Percentiles rank a stretch among this genome's conserved stretches.
Evolutionary conservation across 2,113 vertebrate species (phyloP).

Genomic region (Syngnathoides biaculeatus): DNA sequence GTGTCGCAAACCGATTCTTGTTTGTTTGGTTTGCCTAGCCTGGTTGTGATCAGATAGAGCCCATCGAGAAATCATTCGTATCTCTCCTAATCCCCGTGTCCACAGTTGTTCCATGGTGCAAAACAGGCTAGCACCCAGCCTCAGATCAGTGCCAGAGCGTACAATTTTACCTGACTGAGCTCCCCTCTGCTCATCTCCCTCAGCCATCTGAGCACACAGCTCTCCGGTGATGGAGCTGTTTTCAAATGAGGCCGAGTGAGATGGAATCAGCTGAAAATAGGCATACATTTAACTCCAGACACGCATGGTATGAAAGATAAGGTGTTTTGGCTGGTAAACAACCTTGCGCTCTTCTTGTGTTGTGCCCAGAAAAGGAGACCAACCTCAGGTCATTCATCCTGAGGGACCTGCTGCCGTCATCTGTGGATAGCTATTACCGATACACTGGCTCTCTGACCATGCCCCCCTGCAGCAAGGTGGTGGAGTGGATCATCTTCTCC

Average conservation of each 20-base stretch:
- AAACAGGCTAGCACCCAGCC: slow-evolving; percentile 41
- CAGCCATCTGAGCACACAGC: slow-evolving; percentile 39
- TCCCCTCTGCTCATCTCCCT: slow-evolving; percentile 38
- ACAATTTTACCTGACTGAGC: slow-evolving; percentile 55
- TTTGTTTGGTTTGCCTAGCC: slow-evolving; percentile 24
- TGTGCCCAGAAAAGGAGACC: slow-evolving; percentile 90
- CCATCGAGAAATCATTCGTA: slow-evolving; percentile 50
- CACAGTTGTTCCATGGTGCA: slow-evolving; percentile 47
- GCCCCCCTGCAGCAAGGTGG: slow-evolving; percentile 93
- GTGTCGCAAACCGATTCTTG: slow-evolving; percentile 26
- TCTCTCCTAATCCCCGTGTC: slow-evolving; percentile 48
- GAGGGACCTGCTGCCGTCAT: slow-evolving; percentile 87
- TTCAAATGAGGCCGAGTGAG: slow-evolving; percentile 48
- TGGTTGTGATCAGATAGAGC: slow-evolving; percentile 43
- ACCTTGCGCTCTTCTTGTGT: slow-evolving; percentile 13
- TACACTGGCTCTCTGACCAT: slow-evolving; percentile 94
- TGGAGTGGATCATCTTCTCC: slow-evolving; percentile 96
- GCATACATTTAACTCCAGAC: slow-evolving; percentile 5
- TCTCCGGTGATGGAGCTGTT: slow-evolving; percentile 16
- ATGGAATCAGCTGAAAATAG: slow-evolving; percentile 39
- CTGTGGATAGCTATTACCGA: slow-evolving; percentile 90
- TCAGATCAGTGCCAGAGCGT: slow-evolving; percentile 59
- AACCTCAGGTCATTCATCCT: slow-evolving; percentile 91
- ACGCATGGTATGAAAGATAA: slow-evolving; percentile 2
- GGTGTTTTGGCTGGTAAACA: slow-evolving; percentile 1